phyloP scores from a whole-genome alignment of 2,797 vertebrate species.

The Diplodus sargus region DNA sequence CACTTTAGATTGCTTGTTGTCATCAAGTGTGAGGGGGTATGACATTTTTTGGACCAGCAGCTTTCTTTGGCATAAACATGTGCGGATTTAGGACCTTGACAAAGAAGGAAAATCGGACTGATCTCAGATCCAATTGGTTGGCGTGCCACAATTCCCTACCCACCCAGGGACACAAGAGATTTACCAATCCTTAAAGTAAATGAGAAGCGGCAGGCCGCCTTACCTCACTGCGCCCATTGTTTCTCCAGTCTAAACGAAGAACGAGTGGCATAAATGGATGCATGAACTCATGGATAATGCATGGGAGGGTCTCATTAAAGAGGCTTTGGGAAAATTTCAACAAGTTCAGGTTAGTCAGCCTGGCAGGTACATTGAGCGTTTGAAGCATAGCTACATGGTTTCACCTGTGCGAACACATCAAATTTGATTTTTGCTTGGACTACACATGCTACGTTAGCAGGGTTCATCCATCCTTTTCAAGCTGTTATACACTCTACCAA shows the following conservation, averaged over 20 bases:
- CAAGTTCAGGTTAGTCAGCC: constrained; percentile 8
- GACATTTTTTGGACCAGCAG: neutral
- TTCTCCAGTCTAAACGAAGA: constrained; percentile 33
- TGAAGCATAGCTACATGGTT: neutral
- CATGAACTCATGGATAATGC: constrained; percentile 34
- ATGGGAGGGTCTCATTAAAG: neutral
- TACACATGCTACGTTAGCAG: constrained; percentile 20
- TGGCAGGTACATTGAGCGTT: neutral
- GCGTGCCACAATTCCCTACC: constrained; percentile 12
- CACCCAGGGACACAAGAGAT: neutral
- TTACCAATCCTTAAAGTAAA: constrained; percentile 21
- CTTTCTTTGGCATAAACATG: constrained; percentile 7
- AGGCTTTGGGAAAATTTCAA: constrained; percentile 24
- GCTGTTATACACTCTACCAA: constrained; percentile 23
- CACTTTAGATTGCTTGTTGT: constrained; percentile 10
- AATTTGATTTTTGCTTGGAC: constrained; percentile 23
- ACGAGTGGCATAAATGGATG: constrained; percentile 7
- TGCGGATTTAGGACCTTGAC: constrained; percentile 18
- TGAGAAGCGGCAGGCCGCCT: constrained; percentile 12
- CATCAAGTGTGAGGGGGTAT: neutral
- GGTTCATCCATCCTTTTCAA: constrained; percentile 51
- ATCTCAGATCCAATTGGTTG: constrained; percentile 12
- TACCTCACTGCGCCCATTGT: constrained; percentile 7
- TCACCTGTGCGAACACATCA: constrained; percentile 20
- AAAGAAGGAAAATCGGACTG: constrained; percentile 2